Evolutionary conservation across 2,797 vertebrate genomes (phyloP).

Genomic region (Emys orbicularis): DNA sequence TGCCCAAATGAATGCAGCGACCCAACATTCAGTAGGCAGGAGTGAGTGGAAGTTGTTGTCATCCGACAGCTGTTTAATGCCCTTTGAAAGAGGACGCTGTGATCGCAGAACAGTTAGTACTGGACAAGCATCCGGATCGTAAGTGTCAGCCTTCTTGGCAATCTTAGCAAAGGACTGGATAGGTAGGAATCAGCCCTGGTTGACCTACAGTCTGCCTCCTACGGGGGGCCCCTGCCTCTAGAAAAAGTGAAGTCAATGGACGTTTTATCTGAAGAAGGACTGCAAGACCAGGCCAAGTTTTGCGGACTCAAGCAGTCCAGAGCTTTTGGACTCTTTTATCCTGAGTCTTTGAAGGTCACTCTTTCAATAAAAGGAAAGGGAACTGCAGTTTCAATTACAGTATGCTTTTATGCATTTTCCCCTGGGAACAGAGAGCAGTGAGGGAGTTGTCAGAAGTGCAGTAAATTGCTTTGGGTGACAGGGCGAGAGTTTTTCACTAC

Average conservation of each 20-base stretch:
- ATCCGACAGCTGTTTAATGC: not conserved
- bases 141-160: not conserved
- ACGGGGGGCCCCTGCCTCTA: not conserved
- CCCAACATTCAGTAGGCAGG: not conserved
- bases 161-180: not conserved
- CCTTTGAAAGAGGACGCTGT: not conserved
- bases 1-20: not conserved
- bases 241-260: not conserved
- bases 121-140: rapidly evolving
- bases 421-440: not conserved
- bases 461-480: not conserved
- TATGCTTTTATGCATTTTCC: not conserved
- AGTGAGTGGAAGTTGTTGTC: not conserved
- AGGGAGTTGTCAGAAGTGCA: not conserved
- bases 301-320: not conserved
- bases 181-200: not conserved
- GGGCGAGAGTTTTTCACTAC: not conserved
- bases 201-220: not conserved
- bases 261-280: not conserved
- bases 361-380: not conserved
- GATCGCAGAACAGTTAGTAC: not conserved
- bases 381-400: not conserved
- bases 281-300: not conserved
- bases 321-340: not conserved
- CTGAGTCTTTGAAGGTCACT: not conserved